Conservation (phyloP, 2,888 invertebrate genomes). For the Geotrupes spiniger region DNA sequence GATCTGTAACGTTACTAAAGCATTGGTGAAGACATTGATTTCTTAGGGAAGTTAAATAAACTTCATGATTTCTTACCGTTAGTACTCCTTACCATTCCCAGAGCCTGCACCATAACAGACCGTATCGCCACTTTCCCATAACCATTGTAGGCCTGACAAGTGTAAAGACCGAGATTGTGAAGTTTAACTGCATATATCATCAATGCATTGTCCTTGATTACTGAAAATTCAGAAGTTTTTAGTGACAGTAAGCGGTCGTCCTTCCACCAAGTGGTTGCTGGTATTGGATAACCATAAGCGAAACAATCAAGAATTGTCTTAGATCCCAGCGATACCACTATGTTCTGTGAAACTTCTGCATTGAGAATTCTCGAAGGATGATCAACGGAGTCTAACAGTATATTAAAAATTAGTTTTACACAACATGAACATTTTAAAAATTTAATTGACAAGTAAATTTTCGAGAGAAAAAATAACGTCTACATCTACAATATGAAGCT, state of each 20-base stretch:
- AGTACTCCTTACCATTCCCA: conserved; percentile 64
- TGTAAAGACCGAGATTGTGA: conserved; percentile 78
- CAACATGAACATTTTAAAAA: neutral
- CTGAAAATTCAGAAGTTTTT: conserved; percentile 66
- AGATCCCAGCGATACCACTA: conserved; percentile 69
- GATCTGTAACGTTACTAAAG: conserved; percentile 45
- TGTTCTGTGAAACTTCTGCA: conserved; percentile 62
- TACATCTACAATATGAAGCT: too few species aligned
- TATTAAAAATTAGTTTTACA: neutral
- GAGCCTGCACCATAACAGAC: conserved; percentile 69
- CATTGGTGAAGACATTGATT: conserved; percentile 42
- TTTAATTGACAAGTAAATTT: too few species aligned
- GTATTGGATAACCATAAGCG: conserved; percentile 78
- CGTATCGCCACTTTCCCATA: conserved; percentile 69
- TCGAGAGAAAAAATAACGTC: too few species aligned
- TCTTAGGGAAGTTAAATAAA: conserved; percentile 55
- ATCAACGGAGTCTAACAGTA: conserved; percentile 24
- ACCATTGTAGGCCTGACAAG: conserved; percentile 88
- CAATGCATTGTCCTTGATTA: conserved; percentile 70
- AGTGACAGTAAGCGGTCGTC: conserved; percentile 73
- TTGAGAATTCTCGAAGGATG: conserved; percentile 24
- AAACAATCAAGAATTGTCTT: conserved; percentile 74
- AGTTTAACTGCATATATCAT: conserved; percentile 68
- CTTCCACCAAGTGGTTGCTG: conserved; percentile 82
- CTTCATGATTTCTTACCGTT: conserved; percentile 57